Evolutionary conservation across 92 coral and sea anemone genomes (phyloP).

Genomic region (Phenganax subtilis): DNA sequence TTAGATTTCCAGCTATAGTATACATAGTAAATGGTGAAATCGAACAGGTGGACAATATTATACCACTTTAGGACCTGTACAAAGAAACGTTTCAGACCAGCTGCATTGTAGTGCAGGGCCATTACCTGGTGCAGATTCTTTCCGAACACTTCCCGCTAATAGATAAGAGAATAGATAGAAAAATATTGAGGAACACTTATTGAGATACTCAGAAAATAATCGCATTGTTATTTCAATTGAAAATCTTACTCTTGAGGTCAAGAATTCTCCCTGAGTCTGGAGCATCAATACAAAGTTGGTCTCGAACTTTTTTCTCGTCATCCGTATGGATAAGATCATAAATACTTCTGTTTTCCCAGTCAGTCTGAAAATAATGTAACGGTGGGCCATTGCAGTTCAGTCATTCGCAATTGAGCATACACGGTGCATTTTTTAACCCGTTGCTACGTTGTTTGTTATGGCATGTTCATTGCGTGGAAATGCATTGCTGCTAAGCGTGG

Average conservation of each 20-base stretch:
- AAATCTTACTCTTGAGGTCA: conserved; percentile 77
- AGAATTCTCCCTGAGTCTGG: conserved; percentile 95
- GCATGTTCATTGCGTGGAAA: too few relatives aligned
- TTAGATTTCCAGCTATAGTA: too few relatives aligned
- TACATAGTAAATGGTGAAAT: too few relatives aligned
- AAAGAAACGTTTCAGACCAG: too few relatives aligned
- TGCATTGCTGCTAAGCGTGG: too few relatives aligned
- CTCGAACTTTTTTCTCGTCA: conserved; percentile 82
- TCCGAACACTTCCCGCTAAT: conserved; percentile 94
- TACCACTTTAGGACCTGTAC: too few relatives aligned
- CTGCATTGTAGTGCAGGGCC: not conserved
- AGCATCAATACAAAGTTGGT: conserved; percentile 80
- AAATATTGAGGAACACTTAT: not conserved
- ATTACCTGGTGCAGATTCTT: conserved; percentile 81
- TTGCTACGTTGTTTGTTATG: too few relatives aligned
- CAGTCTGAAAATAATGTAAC: conserved; percentile 50
- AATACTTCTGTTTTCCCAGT: conserved; percentile 79
- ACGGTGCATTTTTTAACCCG: too few relatives aligned
- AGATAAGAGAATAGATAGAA: conserved; percentile 7
- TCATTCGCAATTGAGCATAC: too few relatives aligned
- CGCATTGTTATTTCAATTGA: not conserved
- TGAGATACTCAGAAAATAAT: not conserved
- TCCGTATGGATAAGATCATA: conserved; percentile 87
- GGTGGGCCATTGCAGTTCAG: not conserved
- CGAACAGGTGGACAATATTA: too few relatives aligned